Conservation (phyloP, 1,140 invertebrate genomes). For the Temnothorax curvispinosus region DNA sequence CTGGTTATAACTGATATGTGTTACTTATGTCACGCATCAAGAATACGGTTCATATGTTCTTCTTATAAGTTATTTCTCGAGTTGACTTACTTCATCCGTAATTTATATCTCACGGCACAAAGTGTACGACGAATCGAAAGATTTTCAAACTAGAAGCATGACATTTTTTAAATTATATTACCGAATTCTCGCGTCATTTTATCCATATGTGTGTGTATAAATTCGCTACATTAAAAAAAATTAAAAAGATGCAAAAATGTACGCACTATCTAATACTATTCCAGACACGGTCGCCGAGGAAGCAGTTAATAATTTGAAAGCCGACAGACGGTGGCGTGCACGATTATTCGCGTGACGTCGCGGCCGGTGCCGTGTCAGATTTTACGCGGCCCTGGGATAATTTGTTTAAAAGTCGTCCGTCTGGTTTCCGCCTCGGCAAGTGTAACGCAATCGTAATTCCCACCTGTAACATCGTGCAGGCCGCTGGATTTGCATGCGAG, state of each 20-base stretch:
- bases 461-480: slow-evolving; percentile 57
- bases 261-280: neutral
- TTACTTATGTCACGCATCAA: neutral
- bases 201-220: neutral
- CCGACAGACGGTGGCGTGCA: neutral
- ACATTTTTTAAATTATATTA: neutral
- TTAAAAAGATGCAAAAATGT: neutral
- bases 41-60: neutral
- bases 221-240: neutral
- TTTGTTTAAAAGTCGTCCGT: slow-evolving; percentile 53
- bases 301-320: neutral
- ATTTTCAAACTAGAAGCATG: neutral
- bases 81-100: neutral
- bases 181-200: neutral
- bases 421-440: slow-evolving; percentile 58
- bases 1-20: neutral
- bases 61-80: neutral
- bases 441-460: slow-evolving; percentile 68
- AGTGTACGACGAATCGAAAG: neutral
- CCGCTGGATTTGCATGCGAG: slow-evolving; percentile 67
- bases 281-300: neutral
- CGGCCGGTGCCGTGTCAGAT: slow-evolving; percentile 19
- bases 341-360: slow-evolving; percentile 23
- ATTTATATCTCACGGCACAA: neutral
- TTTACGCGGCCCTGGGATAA: slow-evolving; percentile 38